Evolutionary conservation across 2,113 vertebrate species (phyloP).

Genomic region (Gopherus evgoodei): DNA sequence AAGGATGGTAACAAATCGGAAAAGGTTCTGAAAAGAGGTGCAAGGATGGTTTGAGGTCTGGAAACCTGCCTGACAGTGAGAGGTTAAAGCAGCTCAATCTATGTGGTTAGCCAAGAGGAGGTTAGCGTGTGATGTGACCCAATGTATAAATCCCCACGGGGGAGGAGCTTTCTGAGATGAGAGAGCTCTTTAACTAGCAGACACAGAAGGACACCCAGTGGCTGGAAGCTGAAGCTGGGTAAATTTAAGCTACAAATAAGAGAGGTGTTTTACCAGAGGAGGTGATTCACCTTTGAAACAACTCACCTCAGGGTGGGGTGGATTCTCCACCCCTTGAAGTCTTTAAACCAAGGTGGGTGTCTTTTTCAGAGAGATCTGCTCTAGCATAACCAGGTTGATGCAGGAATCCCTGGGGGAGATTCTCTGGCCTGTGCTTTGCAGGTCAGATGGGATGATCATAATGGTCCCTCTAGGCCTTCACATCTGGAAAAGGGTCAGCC

Average conservation of each 20-base stretch:
- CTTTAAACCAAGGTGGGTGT: neutral
- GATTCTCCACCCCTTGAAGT: neutral
- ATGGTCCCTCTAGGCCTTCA: neutral
- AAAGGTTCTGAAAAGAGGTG: neutral
- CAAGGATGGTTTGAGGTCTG: neutral
- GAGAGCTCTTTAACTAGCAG: neutral
- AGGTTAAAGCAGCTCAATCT: accelerated
- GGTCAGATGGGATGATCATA: neutral
- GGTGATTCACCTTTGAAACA: neutral
- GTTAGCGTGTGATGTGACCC: too few species aligned
- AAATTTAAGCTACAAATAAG: neutral
- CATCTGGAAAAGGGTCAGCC: neutral
- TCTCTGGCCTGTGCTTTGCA: neutral
- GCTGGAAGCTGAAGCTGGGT: neutral
- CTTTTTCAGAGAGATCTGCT: neutral
- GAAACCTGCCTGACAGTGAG: accelerated
- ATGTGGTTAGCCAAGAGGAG: neutral
- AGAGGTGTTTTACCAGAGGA: neutral
- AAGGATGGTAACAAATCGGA: neutral
- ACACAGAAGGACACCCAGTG: neutral
- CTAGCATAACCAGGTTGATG: neutral
- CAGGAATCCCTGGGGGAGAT: neutral
- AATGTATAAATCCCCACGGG: too few species aligned
- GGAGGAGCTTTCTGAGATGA: neutral
- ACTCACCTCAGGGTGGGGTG: neutral